Evolutionary conservation across 2,888 invertebrate species (phyloP), one percentile per base, ranked within the genome.

Genomic region (Caenorhabditis sp.): DNA sequence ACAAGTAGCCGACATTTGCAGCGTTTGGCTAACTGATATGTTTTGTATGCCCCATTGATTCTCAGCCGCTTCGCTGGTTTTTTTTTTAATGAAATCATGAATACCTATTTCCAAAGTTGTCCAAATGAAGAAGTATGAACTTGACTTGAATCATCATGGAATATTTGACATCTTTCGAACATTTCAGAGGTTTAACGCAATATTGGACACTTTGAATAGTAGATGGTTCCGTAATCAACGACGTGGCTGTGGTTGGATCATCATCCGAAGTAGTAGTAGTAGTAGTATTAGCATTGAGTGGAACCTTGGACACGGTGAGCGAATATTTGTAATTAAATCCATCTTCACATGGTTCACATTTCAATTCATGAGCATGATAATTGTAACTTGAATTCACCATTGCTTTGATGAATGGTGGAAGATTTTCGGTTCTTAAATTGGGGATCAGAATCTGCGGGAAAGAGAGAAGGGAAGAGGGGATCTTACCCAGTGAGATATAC

Each of bases 341-440:
- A 21, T 53, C 53, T 21, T 20, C 12, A 25, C 3, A 20, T 25
- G 53, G 53, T 14, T 53, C 53, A 25, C 53, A 53, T 14, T 14
- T 53, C 53, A 53, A 53, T 53, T 53, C 17, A 21, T 53, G 53
- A 4, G 53, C 10, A 53, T 53, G 53, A 53, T 53, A 53, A 25
- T 53, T 53, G 53, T 53, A 53, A 5, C 7, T 53, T 25, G 21
- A 21, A 53, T 53, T 21, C 21, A 53, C 4, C 21, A 53, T 53
- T 14, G 53, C 3, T 25, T 53, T 53, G 25, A 53, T 53, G 25
- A 53, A 53, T 25, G 53, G 23, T 8, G 53, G 53, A 53, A 53
- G 53, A 25, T 53, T 53, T 53, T 53, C 53, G 10, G 53, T 53
- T 21, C 53, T 53, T 8, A 31, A 31, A 31, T 31, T n/a, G n/a